Conservation (phyloP, 2,888 invertebrate genomes). For the Eupsilia transversa region DNA sequence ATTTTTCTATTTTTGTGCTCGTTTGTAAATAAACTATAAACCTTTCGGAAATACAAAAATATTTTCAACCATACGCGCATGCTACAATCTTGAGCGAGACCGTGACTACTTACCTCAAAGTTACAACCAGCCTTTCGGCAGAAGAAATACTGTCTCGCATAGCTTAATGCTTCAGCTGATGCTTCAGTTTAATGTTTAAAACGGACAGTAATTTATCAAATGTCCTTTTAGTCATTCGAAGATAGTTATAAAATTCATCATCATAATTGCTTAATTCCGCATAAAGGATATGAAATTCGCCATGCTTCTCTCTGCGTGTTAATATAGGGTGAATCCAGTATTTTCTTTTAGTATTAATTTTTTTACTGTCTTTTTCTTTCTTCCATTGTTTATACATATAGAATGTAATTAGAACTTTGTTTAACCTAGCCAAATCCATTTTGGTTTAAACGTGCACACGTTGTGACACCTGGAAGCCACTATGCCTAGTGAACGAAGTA, state of each 20-base stretch:
- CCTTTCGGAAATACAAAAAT: slow-evolving; percentile 38
- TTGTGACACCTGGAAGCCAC: slow-evolving; percentile 19
- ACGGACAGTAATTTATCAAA: slow-evolving; percentile 22
- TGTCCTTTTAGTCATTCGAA: slow-evolving; percentile 36
- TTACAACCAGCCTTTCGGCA: slow-evolving; percentile 36
- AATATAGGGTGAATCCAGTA: slow-evolving; percentile 42
- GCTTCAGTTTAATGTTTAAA: slow-evolving; percentile 33
- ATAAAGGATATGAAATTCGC: slow-evolving; percentile 40
- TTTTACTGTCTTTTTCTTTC: slow-evolving; percentile 43
- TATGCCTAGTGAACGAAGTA: slow-evolving; percentile 25
- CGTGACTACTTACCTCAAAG: slow-evolving; percentile 35
- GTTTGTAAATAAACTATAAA: slow-evolving; percentile 39
- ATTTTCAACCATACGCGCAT: slow-evolving; percentile 37
- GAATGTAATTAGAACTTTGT: slow-evolving; percentile 38
- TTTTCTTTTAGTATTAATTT: slow-evolving; percentile 38
- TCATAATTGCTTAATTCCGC: slow-evolving; percentile 19
- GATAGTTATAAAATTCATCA: slow-evolving; percentile 36
- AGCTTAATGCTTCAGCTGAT: slow-evolving; percentile 27
- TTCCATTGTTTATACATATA: slow-evolving; percentile 38
- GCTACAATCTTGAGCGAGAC: slow-evolving; percentile 36
- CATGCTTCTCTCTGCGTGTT: slow-evolving; percentile 39
- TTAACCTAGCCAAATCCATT: slow-evolving; percentile 32
- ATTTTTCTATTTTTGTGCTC: slow-evolving; percentile 39
- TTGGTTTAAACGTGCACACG: slow-evolving; percentile 20
- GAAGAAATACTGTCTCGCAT: slow-evolving; percentile 31